phyloP scores from a whole-genome alignment of 2,888 invertebrate species.

The Syrphus vitripennis region DNA sequence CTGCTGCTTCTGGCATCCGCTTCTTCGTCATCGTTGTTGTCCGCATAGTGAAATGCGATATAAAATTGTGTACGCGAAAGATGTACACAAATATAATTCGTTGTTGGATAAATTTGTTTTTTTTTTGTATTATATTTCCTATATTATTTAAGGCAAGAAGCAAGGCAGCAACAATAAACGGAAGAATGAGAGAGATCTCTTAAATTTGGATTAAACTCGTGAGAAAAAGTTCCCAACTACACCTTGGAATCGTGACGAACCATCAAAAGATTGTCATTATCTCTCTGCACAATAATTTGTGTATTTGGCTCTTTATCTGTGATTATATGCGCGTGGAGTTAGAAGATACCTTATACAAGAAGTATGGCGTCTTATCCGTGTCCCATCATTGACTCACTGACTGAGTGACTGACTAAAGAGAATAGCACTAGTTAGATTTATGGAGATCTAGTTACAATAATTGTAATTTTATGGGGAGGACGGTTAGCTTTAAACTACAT shows the following conservation, averaged over 20 bases:
- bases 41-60: slow-evolving; percentile 63
- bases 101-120: slow-evolving; percentile 1
- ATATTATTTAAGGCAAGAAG: neutral
- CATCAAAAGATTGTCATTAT: slow-evolving; percentile 81
- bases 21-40: slow-evolving; percentile 3
- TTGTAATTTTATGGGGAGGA: slow-evolving; percentile 14
- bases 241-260: slow-evolving; percentile 80
- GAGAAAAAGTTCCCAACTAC: slow-evolving; percentile 72
- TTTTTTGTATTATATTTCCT: neutral
- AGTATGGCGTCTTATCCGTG: slow-evolving; percentile 54
- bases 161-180: neutral
- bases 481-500: neutral
- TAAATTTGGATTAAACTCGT: slow-evolving; percentile 72
- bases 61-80: slow-evolving; percentile 53
- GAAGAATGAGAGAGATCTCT: slow-evolving; percentile 43
- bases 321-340: slow-evolving; percentile 66
- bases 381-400: slow-evolving; percentile 55
- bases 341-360: slow-evolving; percentile 29
- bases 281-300: slow-evolving; percentile 80
- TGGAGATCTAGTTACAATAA: slow-evolving; percentile 43
- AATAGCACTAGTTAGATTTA: slow-evolving; percentile 43
- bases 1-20: slow-evolving; percentile 53
- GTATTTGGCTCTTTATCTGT: slow-evolving; percentile 72
- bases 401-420: slow-evolving; percentile 45
- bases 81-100: slow-evolving; percentile 54